phyloP scores from a whole-genome alignment of 2,113 vertebrate genomes.

The Zeus faber region DNA sequence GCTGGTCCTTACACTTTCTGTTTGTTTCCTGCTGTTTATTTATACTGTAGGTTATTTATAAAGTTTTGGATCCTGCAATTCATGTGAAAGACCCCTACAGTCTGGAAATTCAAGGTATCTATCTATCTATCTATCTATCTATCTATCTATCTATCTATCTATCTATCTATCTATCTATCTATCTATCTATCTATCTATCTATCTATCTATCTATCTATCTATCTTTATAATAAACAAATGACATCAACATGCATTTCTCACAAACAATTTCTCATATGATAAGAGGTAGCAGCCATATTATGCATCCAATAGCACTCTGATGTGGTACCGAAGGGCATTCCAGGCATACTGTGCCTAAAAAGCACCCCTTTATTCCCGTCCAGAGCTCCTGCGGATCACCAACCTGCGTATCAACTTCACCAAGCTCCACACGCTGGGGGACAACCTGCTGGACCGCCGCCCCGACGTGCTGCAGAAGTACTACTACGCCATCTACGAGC shows the following conservation, averaged over 20 bases:
- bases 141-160: too few species aligned
- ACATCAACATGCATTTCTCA: too few species aligned
- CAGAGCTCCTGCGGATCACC: constrained; percentile 78
- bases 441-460: constrained; percentile 73
- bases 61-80: constrained; percentile 85
- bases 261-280: too few species aligned
- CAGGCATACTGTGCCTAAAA: not conserved
- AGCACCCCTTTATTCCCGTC: not conserved
- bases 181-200: too few species aligned
- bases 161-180: too few species aligned
- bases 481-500: constrained; percentile 78
- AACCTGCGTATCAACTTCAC: constrained; percentile 80
- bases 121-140: too few species aligned
- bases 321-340: too few species aligned
- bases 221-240: too few species aligned
- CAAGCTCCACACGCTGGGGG: constrained; percentile 77
- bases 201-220: too few species aligned
- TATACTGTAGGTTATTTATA: constrained; percentile 83
- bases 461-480: constrained; percentile 78
- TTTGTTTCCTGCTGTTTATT: not conserved
- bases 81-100: constrained; percentile 83
- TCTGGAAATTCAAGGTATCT: constrained; percentile 83
- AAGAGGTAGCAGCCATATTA: too few species aligned
- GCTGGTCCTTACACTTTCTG: not conserved
- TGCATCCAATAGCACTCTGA: too few species aligned